Evolutionary conservation across 2,113 vertebrate genomes (phyloP), one percentile per base, ranked within the genome.

Genomic region (Tragelaphus imberbis): DNA sequence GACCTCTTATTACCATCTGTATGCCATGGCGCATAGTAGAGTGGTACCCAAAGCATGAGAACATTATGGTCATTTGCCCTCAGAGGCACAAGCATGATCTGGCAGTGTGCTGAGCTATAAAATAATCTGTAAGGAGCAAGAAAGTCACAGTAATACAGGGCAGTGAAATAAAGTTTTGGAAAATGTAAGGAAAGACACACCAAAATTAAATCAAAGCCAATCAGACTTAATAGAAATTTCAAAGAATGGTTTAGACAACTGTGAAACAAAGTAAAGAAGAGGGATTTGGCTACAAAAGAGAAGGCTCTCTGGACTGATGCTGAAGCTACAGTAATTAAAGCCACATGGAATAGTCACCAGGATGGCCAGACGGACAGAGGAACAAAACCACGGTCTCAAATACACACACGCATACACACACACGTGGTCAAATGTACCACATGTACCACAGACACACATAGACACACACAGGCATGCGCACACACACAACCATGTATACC

Each of bases 351-450:
- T 0, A 1, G 44, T 8, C 13, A 15, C 25, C 4, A 0, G 6
- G 47, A 33, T n/a, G 12, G 49, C n/a, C 23, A 25, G 19, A 0
- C 7, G 23, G 9, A 21, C 4, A 2, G 3, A 1, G 14, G 15
- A 2, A 53, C 5, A 19, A 3, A 75, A 65, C 8, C 0, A 0
- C 6, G 49, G 1, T 7, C 3, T 0, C 51, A 56, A n/a, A 49
- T 25, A 25, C 14, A 85, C 2, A 3, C n/a, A 40, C 1, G 11
- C n/a, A 36, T 10, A 27, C 17, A 75, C 16, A 40, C 9, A 36
- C 61, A 30, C 13, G 25, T 59, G 27, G 27, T 30, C 61, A 63
- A 6, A 63, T 63, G 28, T 44, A 44, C 61, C 61, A 63, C 61
- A 7, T 63, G 30, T 30, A 63, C 13, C 61, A 30, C 61, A 63